Conservation (phyloP, 2,797 vertebrate species). For the Darevskia mixta region DNA sequence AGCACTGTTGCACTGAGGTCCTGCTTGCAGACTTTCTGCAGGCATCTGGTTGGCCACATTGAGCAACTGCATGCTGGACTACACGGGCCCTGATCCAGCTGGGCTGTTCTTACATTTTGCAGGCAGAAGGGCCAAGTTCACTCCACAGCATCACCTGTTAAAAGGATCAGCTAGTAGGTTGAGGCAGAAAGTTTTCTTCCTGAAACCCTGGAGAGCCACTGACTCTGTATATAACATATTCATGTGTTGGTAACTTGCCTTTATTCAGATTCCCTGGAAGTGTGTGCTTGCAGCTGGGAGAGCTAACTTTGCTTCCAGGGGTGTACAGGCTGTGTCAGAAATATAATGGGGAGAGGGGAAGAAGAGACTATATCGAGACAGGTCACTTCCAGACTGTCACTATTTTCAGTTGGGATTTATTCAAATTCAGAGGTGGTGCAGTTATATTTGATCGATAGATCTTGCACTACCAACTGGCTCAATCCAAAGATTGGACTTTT, state of each 20-base stretch:
- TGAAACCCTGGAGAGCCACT: neutral
- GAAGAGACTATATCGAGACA: no score
- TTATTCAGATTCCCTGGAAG: neutral
- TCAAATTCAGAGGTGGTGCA: no score
- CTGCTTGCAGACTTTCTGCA: no score
- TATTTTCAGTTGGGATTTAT: no score
- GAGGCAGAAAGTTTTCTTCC: neutral
- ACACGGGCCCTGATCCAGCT: no score
- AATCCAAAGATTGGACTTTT: no score
- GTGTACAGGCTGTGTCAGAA: neutral
- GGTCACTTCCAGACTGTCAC: no score
- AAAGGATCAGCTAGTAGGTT: neutral
- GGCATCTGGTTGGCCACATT: no score
- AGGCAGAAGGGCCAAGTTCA: neutral
- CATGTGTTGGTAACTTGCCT: neutral
- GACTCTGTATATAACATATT: neutral
- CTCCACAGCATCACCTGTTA: neutral
- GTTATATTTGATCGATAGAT: no score
- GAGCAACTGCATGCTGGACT: no score
- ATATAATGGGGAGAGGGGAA: neutral
- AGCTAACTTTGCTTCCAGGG: neutral
- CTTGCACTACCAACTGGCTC: no score
- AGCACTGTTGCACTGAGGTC: no score
- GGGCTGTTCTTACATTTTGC: neutral
- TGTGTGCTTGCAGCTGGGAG: neutral